Conservation (phyloP, 2,113 vertebrate genomes). For the Miniopterus natalensis region DNA sequence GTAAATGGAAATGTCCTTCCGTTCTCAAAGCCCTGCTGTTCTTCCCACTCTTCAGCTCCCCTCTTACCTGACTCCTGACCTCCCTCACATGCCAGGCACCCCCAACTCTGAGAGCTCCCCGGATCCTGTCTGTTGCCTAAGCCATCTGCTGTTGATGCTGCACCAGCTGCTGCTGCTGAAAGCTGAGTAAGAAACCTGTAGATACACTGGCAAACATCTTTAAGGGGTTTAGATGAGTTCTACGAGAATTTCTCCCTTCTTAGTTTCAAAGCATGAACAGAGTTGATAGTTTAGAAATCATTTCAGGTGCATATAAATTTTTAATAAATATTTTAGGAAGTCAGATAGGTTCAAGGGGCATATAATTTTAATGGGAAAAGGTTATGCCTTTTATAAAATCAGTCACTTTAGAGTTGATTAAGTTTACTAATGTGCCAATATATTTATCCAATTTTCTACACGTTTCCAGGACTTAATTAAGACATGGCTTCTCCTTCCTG, state of each 20-base stretch:
- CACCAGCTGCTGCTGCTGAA: background rate
- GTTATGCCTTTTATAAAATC: background rate
- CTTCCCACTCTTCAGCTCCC: background rate
- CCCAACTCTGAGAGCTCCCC: background rate
- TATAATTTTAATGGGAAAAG: constrained; percentile 23
- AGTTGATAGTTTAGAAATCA: constrained; percentile 30
- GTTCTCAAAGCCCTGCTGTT: background rate
- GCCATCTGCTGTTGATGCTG: background rate
- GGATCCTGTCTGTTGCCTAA: background rate
- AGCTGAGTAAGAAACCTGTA: background rate
- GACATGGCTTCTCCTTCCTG: background rate
- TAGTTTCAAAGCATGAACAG: constrained; percentile 5
- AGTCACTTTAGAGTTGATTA: constrained; percentile 55
- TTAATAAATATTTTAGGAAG: constrained; percentile 55
- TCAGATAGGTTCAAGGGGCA: background rate
- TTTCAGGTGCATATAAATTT: background rate
- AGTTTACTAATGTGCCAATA: background rate
- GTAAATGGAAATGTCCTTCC: background rate
- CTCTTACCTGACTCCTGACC: background rate
- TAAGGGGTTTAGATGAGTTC: background rate
- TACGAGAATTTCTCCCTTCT: background rate
- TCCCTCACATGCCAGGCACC: background rate
- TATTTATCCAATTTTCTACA: background rate
- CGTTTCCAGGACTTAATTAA: background rate
- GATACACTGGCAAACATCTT: background rate